These are phyloP conservation scores for Calosoma granatense DNA, from an alignment of 1,140 invertebrate genomes.

Conservation along the genomic window DNA sequence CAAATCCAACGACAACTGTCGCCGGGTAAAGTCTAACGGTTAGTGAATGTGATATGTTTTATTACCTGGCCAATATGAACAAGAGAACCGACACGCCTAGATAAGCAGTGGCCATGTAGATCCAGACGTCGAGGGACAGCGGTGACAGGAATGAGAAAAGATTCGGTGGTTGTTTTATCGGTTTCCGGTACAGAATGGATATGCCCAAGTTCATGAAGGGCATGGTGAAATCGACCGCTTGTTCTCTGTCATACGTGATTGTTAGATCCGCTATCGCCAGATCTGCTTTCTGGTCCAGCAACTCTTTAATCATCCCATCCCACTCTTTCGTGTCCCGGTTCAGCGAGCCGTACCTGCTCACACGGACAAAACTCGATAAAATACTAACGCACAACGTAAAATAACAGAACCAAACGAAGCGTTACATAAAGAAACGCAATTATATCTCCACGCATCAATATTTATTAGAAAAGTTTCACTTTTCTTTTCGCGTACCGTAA, in stretches of 20 bases:
- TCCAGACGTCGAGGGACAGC: slow-evolving; percentile 88
- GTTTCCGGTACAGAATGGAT: slow-evolving; percentile 86
- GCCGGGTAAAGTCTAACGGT: too few relatives aligned
- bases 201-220: slow-evolving; percentile 94
- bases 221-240: slow-evolving; percentile 90
- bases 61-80: slow-evolving; percentile 83
- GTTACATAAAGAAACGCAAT: too few relatives aligned
- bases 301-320: slow-evolving; percentile 91
- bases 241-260: slow-evolving; percentile 82
- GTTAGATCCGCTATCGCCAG: slow-evolving; percentile 87
- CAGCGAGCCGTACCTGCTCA: slow-evolving; percentile 26
- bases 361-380: too few relatives aligned
- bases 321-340: slow-evolving; percentile 53
- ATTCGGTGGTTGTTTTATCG: slow-evolving; percentile 82
- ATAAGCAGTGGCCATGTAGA: slow-evolving; percentile 91
- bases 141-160: slow-evolving; percentile 92
- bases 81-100: slow-evolving; percentile 86
- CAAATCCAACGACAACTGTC: too few relatives aligned
- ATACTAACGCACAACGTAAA: too few relatives aligned
- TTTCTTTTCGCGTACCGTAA: too few relatives aligned
- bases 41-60: too few relatives aligned
- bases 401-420: too few relatives aligned
- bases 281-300: slow-evolving; percentile 83
- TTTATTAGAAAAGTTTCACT: neutral
- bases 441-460: too few relatives aligned